Conservation (phyloP, 2,888 invertebrate genomes). For the Archips xylosteana region DNA sequence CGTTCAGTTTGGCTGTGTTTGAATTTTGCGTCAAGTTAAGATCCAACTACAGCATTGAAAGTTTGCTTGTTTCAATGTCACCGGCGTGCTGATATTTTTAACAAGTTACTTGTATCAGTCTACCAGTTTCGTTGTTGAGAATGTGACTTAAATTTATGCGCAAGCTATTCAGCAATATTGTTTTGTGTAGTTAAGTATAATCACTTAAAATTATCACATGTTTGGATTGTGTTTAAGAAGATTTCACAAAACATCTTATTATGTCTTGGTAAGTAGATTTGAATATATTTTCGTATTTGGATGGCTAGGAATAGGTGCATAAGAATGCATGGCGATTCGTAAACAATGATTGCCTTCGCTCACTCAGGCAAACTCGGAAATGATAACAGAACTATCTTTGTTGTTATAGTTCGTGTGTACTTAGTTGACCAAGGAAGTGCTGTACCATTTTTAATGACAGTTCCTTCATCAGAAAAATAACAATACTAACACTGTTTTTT, state of each 20-base stretch:
- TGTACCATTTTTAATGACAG: no score
- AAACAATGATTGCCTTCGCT: neutral
- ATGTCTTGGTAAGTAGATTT: conserved; percentile 5
- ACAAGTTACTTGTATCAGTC: conserved; percentile 25
- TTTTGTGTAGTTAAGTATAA: neutral
- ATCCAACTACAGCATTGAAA: conserved; percentile 10
- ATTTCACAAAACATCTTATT: neutral
- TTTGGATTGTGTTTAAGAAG: neutral
- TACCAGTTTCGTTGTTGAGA: conserved; percentile 9
- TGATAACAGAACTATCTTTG: neutral
- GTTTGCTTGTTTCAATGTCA: conserved; percentile 28
- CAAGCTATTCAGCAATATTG: neutral
- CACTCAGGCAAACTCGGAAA: no score
- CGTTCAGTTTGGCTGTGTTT: neutral
- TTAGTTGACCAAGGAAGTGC: no score
- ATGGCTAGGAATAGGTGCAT: neutral
- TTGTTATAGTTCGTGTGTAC: neutral
- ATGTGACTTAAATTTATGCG: conserved; percentile 20
- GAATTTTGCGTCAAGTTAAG: neutral
- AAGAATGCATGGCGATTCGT: neutral
- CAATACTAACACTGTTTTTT: no score
- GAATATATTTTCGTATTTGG: neutral
- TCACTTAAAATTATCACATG: neutral
- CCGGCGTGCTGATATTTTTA: conserved; percentile 2
- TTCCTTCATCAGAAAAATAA: no score